A percentile compares a stretch with the other conserved stretches of the same genome.
Conservation (phyloP, 1,140 invertebrate species). For the Steinernema khuongi region DNA sequence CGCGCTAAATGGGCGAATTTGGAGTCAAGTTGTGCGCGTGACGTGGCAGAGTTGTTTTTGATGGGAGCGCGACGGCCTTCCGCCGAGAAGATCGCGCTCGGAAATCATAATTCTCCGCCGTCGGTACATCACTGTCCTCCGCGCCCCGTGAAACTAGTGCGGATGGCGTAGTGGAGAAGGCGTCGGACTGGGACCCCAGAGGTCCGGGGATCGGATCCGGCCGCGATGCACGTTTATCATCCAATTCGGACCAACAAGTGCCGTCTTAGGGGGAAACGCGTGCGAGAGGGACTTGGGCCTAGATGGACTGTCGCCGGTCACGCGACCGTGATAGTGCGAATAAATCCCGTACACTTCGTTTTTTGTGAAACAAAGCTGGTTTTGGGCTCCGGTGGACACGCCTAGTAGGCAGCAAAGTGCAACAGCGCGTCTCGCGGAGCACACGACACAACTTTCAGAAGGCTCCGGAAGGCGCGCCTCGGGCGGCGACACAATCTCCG, state of each 20-base stretch:
- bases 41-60: too few relatives aligned
- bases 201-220: neutral
- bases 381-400: neutral
- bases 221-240: slow-evolving; percentile 7
- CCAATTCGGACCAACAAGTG: neutral
- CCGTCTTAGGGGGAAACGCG: slow-evolving; percentile 11
- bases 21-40: too few relatives aligned
- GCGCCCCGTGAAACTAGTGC: too few relatives aligned
- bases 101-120: too few relatives aligned
- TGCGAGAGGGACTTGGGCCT: neutral
- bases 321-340: neutral
- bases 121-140: too few relatives aligned
- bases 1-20: too few relatives aligned
- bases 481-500: neutral
- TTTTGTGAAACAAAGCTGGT: neutral
- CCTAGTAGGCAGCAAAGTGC: neutral
- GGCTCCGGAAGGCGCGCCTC: neutral
- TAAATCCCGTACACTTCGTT: neutral
- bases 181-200: neutral
- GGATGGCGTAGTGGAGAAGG: neutral
- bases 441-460: neutral
- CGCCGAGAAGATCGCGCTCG: too few relatives aligned
- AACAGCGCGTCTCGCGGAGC: neutral
- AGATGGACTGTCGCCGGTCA: neutral
- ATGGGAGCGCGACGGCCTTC: too few relatives aligned